Evolutionary conservation across 2,113 vertebrate species (phyloP).

Genomic region (Lasiurus cinereus): DNA sequence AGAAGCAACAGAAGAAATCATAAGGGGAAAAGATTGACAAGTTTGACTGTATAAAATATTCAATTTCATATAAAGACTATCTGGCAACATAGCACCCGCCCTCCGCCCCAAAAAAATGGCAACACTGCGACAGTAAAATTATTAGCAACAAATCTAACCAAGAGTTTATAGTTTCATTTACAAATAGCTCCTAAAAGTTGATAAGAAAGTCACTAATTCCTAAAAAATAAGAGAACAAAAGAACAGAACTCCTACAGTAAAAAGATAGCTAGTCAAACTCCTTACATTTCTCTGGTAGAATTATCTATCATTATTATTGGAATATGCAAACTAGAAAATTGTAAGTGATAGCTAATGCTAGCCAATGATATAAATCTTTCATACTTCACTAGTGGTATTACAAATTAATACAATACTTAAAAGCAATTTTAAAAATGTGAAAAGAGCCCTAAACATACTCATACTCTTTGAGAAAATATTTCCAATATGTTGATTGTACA

Average conservation of each 20-base stretch:
- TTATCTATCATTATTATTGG: background rate
- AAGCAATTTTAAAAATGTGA: slow-evolving; percentile 27
- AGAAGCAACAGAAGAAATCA: slow-evolving; percentile 47
- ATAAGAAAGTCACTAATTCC: slow-evolving; percentile 13
- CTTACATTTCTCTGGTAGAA: slow-evolving; percentile 26
- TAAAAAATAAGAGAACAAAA: background rate
- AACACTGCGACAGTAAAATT: background rate
- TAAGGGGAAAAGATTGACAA: background rate
- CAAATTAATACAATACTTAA: background rate
- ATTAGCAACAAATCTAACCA: slow-evolving; percentile 7
- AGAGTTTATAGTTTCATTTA: slow-evolving; percentile 25
- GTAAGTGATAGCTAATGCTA: background rate
- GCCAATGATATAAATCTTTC: background rate
- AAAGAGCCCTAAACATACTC: background rate
- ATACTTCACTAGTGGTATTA: background rate
- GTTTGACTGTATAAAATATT: slow-evolving; percentile 3
- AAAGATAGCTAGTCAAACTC: background rate
- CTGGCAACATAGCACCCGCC: background rate
- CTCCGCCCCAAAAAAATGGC: background rate
- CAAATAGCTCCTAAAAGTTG: background rate
- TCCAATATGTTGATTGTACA: background rate
- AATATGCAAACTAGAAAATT: background rate
- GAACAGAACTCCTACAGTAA: background rate
- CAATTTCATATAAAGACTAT: slow-evolving; percentile 13
- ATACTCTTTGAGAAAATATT: slow-evolving; percentile 6